phyloP scores from a whole-genome alignment of 1,140 invertebrate genomes.

The Bombus sibiricus region DNA sequence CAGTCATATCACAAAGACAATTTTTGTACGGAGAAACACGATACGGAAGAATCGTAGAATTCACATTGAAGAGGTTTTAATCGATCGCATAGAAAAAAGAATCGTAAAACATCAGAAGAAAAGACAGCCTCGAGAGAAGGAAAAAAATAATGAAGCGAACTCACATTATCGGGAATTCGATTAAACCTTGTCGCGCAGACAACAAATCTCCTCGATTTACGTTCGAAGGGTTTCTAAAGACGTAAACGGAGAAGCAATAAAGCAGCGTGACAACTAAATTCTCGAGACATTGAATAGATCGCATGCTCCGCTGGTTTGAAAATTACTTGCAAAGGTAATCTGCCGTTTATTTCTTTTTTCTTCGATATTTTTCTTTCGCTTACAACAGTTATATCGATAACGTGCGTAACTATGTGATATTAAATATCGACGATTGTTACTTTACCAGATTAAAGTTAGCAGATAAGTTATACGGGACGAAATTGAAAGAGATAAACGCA shows the following conservation, averaged over 20 bases:
- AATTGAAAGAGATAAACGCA: too few relatives aligned
- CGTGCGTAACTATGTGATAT: too few relatives aligned
- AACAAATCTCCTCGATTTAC: slow-evolving; percentile 52
- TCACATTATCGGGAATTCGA: slow-evolving; percentile 42
- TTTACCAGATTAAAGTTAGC: too few relatives aligned
- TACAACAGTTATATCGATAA: too few relatives aligned
- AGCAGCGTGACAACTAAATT: slow-evolving; percentile 42
- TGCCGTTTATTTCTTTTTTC: background rate
- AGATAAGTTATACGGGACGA: too few relatives aligned
- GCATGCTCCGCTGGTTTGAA: background rate
- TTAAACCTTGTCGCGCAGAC: slow-evolving; percentile 44
- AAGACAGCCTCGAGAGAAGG: too few relatives aligned
- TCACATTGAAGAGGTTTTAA: background rate
- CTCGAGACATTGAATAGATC: background rate
- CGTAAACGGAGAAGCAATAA: slow-evolving; percentile 46
- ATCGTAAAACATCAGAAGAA: too few relatives aligned
- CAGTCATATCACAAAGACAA: background rate
- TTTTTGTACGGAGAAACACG: background rate
- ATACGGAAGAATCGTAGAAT: background rate
- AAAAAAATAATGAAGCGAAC: background rate
- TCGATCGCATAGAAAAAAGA: background rate
- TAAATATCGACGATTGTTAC: too few relatives aligned
- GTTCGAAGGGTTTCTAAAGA: slow-evolving; percentile 47
- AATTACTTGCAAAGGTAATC: background rate
- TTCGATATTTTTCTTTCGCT: background rate